phyloP scores from a whole-genome alignment of 2,888 invertebrate species.

The Scrobipalpa costella region DNA sequence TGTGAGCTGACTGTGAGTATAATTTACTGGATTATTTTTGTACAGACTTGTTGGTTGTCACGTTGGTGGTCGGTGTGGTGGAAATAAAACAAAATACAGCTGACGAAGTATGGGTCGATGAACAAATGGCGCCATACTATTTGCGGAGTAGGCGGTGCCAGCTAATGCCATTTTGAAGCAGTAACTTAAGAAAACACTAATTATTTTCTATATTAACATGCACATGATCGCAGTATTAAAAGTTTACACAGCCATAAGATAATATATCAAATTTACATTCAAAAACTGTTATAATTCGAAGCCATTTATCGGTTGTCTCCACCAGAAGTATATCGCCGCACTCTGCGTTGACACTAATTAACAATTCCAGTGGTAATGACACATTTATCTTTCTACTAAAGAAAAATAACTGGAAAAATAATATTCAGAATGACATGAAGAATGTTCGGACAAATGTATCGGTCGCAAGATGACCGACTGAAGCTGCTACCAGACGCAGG shows the following conservation, averaged over 20 bases:
- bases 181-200: slow-evolving; percentile 3
- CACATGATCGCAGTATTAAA: background rate
- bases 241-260: background rate
- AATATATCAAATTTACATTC: background rate
- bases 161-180: slow-evolving; percentile 22
- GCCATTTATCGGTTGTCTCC: slow-evolving; percentile 11
- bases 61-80: slow-evolving; percentile 30
- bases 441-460: slow-evolving; percentile 39
- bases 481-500: slow-evolving; percentile 27
- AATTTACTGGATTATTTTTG: slow-evolving; percentile 28
- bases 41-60: slow-evolving; percentile 31
- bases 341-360: slow-evolving; percentile 23
- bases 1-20: background rate
- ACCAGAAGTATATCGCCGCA: slow-evolving; percentile 2
- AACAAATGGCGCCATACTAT: slow-evolving; percentile 46
- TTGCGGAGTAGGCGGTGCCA: slow-evolving; percentile 38
- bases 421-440: slow-evolving; percentile 36
- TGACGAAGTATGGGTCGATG: slow-evolving; percentile 37
- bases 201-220: background rate
- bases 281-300: background rate
- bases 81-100: slow-evolving; percentile 36
- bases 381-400: slow-evolving; percentile 19
- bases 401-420: slow-evolving; percentile 26
- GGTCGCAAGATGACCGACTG: slow-evolving; percentile 36
- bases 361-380: slow-evolving; percentile 24